Conservation (phyloP, 2,113 vertebrate species). For the Megaptera novaeangliae region DNA sequence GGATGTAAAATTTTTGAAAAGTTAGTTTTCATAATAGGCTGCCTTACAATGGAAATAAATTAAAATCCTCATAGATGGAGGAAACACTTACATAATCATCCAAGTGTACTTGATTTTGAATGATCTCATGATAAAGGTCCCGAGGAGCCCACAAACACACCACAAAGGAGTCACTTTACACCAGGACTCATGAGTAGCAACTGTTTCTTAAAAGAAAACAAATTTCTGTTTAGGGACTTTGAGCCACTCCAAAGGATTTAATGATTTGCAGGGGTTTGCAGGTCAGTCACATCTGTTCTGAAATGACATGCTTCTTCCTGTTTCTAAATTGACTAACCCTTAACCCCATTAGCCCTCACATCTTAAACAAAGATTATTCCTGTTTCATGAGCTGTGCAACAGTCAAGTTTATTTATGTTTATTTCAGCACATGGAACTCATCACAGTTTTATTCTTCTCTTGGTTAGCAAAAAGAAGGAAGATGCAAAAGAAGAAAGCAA, state of each 20-base stretch:
- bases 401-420: conserved; percentile 50
- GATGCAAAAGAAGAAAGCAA: neutral
- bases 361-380: conserved; percentile 73
- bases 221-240: conserved; percentile 66
- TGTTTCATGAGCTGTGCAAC: conserved; percentile 45
- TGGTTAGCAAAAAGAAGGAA: conserved; percentile 26
- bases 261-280: conserved; percentile 65
- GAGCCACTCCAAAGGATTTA: conserved; percentile 66
- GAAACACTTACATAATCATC: conserved; percentile 61
- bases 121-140: conserved; percentile 58
- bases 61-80: conserved; percentile 42
- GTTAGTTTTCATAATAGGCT: conserved; percentile 12
- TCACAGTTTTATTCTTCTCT: conserved; percentile 56
- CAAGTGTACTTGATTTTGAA: conserved; percentile 56
- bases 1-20: neutral
- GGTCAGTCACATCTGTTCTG: conserved; percentile 70
- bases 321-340: conserved; percentile 73
- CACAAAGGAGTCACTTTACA: conserved; percentile 47
- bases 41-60: conserved; percentile 68
- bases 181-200: neutral
- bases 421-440: conserved; percentile 71
- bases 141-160: conserved; percentile 34
- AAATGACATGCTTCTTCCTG: conserved; percentile 64
- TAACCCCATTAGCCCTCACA: conserved; percentile 68
- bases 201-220: conserved; percentile 71